Evolutionary conservation across 2,888 invertebrate genomes (phyloP).

Genomic region (Aporophyla lueneburgensis): DNA sequence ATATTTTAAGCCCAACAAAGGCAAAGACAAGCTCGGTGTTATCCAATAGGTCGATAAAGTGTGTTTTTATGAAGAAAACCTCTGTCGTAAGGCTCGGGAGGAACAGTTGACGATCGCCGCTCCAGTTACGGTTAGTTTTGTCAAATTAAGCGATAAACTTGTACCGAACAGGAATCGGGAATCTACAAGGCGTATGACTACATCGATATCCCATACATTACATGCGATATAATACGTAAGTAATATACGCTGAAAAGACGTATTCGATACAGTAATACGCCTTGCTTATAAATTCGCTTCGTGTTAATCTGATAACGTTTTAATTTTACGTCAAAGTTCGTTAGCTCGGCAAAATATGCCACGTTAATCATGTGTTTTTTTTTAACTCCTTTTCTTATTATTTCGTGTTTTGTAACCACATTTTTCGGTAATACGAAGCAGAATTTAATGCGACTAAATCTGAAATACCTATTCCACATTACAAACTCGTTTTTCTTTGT

Average conservation of each 20-base stretch:
- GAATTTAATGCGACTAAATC: slow-evolving; percentile 50
- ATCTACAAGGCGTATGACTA: slow-evolving; percentile 46
- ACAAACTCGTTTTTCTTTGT: slow-evolving; percentile 56
- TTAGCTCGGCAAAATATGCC: slow-evolving; percentile 62
- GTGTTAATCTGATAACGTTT: slow-evolving; percentile 66
- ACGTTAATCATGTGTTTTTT: slow-evolving; percentile 54
- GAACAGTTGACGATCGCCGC: slow-evolving; percentile 27
- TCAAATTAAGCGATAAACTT: slow-evolving; percentile 71
- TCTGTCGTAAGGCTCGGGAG: not conserved
- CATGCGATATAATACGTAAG: slow-evolving; percentile 2
- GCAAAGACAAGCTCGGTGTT: slow-evolving; percentile 30
- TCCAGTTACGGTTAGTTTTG: slow-evolving; percentile 41
- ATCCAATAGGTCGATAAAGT: slow-evolving; percentile 53
- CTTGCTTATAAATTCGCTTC: slow-evolving; percentile 52
- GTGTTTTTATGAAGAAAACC: slow-evolving; percentile 60
- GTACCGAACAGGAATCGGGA: slow-evolving; percentile 21
- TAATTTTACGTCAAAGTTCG: slow-evolving; percentile 68
- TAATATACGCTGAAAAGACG: slow-evolving; percentile 18
- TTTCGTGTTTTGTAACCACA: slow-evolving; percentile 46
- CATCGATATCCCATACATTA: slow-evolving; percentile 68
- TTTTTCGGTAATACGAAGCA: slow-evolving; percentile 46
- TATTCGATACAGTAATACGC: slow-evolving; percentile 26
- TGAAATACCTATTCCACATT: slow-evolving; percentile 56
- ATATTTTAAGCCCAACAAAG: slow-evolving; percentile 44
- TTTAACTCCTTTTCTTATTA: slow-evolving; percentile 33